phyloP scores from a whole-genome alignment of 2,797 vertebrate species.

The Peromyscus melanophrys region DNA sequence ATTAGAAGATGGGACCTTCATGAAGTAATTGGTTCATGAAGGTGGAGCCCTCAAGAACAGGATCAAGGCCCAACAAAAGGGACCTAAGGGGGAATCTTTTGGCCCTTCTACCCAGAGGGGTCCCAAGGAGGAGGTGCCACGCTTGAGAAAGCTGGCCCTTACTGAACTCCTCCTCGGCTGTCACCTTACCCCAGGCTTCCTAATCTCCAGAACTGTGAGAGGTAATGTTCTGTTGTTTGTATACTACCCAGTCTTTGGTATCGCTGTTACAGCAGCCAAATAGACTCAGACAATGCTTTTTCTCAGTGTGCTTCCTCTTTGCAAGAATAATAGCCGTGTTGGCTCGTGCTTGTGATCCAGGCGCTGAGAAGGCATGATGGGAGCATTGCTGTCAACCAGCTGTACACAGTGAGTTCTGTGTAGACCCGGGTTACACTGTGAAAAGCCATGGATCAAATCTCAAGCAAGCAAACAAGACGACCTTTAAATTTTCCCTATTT shows the following conservation, averaged over 20 bases:
- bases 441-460: neutral
- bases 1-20: neutral
- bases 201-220: neutral
- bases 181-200: neutral
- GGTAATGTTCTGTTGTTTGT: neutral
- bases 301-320: constrained; percentile 33
- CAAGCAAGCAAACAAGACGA: neutral
- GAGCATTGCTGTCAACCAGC: neutral
- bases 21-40: neutral
- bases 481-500: neutral
- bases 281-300: neutral
- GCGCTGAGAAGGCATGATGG: too few relatives aligned
- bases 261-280: neutral
- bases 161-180: neutral
- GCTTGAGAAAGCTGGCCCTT: neutral
- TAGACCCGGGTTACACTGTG: neutral
- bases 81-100: neutral
- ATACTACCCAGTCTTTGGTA: neutral
- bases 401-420: neutral
- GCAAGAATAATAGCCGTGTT: neutral
- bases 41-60: neutral
- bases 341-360: neutral
- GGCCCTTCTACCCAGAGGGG: too few relatives aligned
- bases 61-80: neutral
- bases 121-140: neutral